These are phyloP conservation scores for Lepus oiostolus DNA, from an alignment of 2,797 vertebrate genomes.

Conservation along the genomic window DNA sequence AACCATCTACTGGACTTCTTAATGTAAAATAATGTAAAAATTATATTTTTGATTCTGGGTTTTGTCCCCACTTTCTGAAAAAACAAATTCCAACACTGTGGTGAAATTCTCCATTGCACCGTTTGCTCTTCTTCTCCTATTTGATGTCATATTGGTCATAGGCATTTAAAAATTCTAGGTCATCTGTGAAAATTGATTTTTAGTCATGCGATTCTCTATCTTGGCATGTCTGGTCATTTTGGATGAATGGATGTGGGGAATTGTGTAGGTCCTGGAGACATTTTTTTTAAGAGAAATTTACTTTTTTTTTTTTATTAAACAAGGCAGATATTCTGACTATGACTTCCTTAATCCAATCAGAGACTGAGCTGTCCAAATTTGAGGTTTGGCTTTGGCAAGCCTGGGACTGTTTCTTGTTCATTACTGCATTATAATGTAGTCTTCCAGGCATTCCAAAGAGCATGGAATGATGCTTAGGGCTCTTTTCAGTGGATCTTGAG, in stretches of 20 bases:
- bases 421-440: neutral
- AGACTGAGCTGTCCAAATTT: neutral
- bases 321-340: neutral
- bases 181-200: constrained; percentile 18
- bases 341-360: neutral
- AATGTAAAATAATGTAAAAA: neutral
- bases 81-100: neutral
- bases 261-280: neutral
- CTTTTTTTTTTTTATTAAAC: neutral
- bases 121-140: neutral
- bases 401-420: neutral
- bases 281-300: neutral
- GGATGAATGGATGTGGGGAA: neutral
- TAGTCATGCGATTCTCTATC: neutral
- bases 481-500: neutral
- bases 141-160: neutral
- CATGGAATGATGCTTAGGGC: neutral
- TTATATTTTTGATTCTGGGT: neutral
- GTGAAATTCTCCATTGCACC: neutral
- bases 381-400: neutral
- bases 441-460: neutral
- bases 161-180: constrained; percentile 15
- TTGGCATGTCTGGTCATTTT: neutral
- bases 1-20: neutral
- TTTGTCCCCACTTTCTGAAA: constrained; percentile 27